Conservation (phyloP, 2,888 invertebrate genomes). For the Andricus quercusramuli region DNA sequence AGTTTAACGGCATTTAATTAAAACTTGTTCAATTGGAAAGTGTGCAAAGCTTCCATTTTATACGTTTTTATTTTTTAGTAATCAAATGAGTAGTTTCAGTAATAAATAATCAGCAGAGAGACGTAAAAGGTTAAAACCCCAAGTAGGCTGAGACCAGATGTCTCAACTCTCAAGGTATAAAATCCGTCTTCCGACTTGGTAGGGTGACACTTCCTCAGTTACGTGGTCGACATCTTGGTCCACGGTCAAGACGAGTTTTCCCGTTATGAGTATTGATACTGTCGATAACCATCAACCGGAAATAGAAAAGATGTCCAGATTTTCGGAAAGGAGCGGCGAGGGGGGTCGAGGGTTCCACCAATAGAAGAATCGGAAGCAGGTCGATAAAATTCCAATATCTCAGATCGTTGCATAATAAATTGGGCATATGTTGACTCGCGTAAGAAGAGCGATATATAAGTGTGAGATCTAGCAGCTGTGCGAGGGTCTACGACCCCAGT, state of each 20-base stretch:
- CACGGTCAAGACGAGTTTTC: slow-evolving; percentile 11
- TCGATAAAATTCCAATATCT: slow-evolving; percentile 25
- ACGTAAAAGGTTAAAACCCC: too few relatives aligned
- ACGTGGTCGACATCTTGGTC: neutral
- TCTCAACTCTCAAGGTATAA: neutral
- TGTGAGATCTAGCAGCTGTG: slow-evolving; percentile 67
- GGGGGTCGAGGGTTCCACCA: slow-evolving; percentile 10
- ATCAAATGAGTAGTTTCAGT: too few relatives aligned
- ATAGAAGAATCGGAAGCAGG: neutral
- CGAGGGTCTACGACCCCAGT: slow-evolving; percentile 68
- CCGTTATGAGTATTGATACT: neutral
- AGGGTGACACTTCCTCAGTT: neutral
- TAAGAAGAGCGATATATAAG: slow-evolving; percentile 49
- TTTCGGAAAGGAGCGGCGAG: neutral
- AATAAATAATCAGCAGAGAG: too few relatives aligned
- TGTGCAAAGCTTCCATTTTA: too few relatives aligned
- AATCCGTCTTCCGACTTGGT: neutral
- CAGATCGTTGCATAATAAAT: slow-evolving; percentile 49
- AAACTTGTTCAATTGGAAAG: too few relatives aligned
- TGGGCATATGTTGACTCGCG: slow-evolving; percentile 47
- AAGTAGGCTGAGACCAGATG: neutral
- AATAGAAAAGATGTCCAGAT: neutral
- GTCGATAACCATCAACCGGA: neutral
- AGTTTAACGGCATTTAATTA: too few relatives aligned
- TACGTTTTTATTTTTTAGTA: too few relatives aligned